Evolutionary conservation across 2,113 vertebrate species (phyloP).

Genomic region (human (Homo sapiens)): DNA sequence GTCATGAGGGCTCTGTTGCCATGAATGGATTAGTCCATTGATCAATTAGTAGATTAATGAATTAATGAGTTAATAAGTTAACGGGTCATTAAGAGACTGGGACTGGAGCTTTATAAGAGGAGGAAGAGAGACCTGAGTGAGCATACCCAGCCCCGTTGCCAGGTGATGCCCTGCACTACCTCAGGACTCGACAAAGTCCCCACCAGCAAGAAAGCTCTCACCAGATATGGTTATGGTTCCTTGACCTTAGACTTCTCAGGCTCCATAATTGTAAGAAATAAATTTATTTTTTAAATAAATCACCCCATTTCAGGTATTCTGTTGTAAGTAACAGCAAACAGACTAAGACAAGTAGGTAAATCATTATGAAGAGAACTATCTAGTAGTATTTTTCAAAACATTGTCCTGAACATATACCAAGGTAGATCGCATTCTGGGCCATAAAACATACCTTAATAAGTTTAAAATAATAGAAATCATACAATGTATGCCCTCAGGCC

Average conservation of each 20-base stretch:
- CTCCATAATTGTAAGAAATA: background rate
- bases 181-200: background rate
- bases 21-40: too few species aligned
- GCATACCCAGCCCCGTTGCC: background rate
- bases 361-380: background rate
- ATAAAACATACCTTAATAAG: background rate
- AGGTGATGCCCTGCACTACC: background rate
- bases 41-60: too few species aligned
- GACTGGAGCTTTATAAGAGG: background rate
- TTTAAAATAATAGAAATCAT: background rate
- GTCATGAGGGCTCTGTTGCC: too few species aligned
- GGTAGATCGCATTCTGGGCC: background rate
- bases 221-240: background rate
- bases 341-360: background rate
- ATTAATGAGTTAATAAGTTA: background rate
- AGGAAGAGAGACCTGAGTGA: background rate
- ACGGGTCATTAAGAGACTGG: background rate
- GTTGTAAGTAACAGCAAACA: background rate
- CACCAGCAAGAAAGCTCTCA: background rate
- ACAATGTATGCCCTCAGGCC: background rate
- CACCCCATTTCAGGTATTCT: background rate
- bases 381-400: background rate
- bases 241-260: background rate
- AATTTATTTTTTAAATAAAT: background rate
- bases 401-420: background rate